A percentile compares a stretch with the other conserved stretches of the same genome.
Evolutionary conservation across 2,797 vertebrate species (phyloP).

Genomic region (Lacerta viridis): DNA sequence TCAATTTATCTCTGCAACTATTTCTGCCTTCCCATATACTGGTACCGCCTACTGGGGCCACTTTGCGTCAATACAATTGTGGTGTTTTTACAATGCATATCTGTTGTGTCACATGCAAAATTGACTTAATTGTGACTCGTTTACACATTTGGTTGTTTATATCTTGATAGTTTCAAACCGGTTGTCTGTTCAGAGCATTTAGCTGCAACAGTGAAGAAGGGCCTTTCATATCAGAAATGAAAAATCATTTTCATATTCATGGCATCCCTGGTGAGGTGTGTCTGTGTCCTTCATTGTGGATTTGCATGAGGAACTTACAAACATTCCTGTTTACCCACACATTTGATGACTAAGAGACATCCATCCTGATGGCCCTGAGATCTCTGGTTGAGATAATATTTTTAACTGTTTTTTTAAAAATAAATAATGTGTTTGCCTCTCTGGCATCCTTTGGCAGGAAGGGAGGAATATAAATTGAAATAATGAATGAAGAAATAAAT

Average conservation of each 20-base stretch:
- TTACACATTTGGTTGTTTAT: background rate
- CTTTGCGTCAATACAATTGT: background rate
- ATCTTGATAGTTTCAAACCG: background rate
- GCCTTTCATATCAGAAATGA: background rate
- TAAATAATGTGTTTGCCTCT: too few species aligned
- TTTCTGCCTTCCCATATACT: background rate
- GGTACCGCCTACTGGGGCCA: background rate
- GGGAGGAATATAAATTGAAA: too few species aligned
- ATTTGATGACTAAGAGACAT: too few species aligned
- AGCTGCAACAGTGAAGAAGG: background rate
- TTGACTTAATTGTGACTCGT: background rate
- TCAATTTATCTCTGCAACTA: background rate
- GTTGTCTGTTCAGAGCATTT: background rate
- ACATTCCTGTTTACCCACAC: too few species aligned
- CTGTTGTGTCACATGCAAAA: background rate
- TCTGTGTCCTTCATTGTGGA: too few species aligned
- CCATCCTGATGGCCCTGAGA: too few species aligned
- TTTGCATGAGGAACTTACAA: too few species aligned
- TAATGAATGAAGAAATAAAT: too few species aligned
- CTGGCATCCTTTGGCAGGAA: too few species aligned
- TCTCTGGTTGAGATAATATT: too few species aligned
- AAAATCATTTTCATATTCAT: background rate
- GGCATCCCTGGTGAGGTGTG: background rate
- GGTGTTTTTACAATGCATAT: background rate
- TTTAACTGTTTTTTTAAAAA: too few species aligned